Conservation (phyloP, 30 jellyfish, hydroid and myxozoan species). For the Nemopilema nomurai region DNA sequence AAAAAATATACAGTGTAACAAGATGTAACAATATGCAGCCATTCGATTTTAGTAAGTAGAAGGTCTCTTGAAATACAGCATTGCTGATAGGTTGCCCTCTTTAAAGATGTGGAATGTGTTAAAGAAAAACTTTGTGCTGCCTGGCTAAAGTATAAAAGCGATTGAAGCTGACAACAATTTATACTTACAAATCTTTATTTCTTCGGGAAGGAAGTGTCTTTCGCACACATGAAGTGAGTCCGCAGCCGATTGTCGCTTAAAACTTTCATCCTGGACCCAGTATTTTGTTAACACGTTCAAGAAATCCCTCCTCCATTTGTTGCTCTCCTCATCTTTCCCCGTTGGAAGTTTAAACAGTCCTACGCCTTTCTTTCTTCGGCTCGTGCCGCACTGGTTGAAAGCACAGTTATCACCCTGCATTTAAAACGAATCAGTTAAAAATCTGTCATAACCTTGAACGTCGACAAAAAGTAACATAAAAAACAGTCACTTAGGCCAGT, state of each 20-base stretch:
- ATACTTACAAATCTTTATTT: conserved; percentile 2
- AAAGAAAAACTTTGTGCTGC: not conserved
- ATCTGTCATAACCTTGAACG: too few species aligned
- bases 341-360: conserved; percentile 26
- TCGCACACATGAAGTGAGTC: conserved; percentile 27
- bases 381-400: conserved; percentile 35
- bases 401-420: conserved; percentile 44
- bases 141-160: not conserved
- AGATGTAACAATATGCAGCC: not conserved
- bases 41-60: not conserved
- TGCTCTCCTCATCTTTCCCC: conserved; percentile 30
- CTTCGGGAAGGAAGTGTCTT: conserved; percentile 9
- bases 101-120: not conserved
- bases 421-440: too few species aligned
- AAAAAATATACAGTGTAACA: not conserved
- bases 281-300: conserved; percentile 34
- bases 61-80: not conserved
- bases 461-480: too few species aligned
- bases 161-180: not conserved
- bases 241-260: conserved; percentile 33
- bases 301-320: conserved; percentile 43
- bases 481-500: too few species aligned
- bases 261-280: conserved; percentile 42
- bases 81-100: not conserved
- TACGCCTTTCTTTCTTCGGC: conserved; percentile 47